Conservation (phyloP, 2,888 invertebrate genomes). For the Chrysolina oricalcia region DNA sequence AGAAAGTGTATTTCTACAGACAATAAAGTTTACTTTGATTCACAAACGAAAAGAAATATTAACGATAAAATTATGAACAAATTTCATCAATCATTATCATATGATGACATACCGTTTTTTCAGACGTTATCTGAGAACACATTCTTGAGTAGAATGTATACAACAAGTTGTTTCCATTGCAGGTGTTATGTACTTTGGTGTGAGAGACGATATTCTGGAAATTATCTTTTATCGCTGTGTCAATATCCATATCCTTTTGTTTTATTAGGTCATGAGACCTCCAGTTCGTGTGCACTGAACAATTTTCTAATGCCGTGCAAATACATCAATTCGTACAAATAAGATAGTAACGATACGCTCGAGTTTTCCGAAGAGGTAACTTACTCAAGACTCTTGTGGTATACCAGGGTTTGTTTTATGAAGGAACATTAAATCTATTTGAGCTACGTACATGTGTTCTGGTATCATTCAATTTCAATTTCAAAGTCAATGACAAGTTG, state of each 20-base stretch:
- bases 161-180: constrained; percentile 23
- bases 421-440: no score
- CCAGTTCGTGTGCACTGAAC: constrained; percentile 44
- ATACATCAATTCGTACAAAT: constrained; percentile 36
- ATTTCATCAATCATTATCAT: background rate
- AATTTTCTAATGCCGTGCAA: constrained; percentile 12
- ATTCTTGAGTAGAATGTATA: background rate
- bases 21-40: no score
- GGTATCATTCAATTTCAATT: no score
- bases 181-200: constrained; percentile 39
- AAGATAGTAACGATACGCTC: constrained; percentile 13
- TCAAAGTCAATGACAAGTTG: no score
- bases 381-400: background rate
- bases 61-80: no score
- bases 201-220: constrained; percentile 27
- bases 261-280: constrained; percentile 36
- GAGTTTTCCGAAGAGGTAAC: background rate
- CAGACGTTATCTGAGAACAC: background rate
- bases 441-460: no score
- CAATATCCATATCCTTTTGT: constrained; percentile 48
- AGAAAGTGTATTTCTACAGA: no score
- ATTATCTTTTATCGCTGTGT: constrained; percentile 40
- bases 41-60: no score
- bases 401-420: background rate
- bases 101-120: background rate